These are phyloP conservation scores for Phoeniculus purpureus DNA, from an alignment of 2,797 vertebrate genomes.

Conservation along the genomic window DNA sequence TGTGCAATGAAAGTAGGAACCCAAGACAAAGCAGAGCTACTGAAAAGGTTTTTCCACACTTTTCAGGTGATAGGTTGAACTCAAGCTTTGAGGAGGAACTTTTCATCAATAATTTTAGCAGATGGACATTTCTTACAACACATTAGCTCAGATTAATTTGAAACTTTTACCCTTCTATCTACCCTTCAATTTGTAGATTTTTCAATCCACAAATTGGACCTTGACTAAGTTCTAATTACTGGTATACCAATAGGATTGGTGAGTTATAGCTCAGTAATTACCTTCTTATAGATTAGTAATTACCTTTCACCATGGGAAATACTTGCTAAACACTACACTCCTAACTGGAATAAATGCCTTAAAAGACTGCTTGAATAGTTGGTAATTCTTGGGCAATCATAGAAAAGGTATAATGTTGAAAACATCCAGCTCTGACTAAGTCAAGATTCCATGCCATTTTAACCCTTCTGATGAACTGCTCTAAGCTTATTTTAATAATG, in stretches of 20 bases:
- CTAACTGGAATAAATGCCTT: not conserved
- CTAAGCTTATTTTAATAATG: not conserved
- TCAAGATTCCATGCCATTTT: not conserved
- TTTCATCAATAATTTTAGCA: not conserved
- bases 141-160: not conserved
- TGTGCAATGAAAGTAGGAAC: not conserved
- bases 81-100: not conserved
- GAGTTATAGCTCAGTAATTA: not conserved
- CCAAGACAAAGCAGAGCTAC: not conserved
- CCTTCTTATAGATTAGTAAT: not conserved
- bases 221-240: not conserved
- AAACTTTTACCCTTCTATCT: not conserved
- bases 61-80: not conserved
- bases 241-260: not conserved
- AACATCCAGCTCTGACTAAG: not conserved
- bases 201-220: not conserved
- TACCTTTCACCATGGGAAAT: not conserved
- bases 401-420: not conserved
- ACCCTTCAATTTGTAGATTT: not conserved
- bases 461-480: not conserved
- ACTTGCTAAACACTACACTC: not conserved
- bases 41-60: not conserved
- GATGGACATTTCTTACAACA: not conserved
- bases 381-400: not conserved
- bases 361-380: not conserved